phyloP scores from a whole-genome alignment of 1,140 invertebrate genomes.

The Drosophila lacertosa region DNA sequence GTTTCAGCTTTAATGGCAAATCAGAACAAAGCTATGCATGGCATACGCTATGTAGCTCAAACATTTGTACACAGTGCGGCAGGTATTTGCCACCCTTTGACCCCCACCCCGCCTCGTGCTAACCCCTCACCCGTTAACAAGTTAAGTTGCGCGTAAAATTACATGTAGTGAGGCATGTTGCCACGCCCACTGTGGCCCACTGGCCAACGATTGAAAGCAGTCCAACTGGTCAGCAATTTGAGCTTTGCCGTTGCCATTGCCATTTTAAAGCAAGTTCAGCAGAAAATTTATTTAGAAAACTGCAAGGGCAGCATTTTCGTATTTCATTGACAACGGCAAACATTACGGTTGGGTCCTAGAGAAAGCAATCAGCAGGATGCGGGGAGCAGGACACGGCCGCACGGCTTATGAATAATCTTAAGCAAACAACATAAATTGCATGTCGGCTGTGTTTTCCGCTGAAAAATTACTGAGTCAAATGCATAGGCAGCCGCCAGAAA shows the following conservation, averaged over 20 bases:
- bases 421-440: slow-evolving; percentile 82
- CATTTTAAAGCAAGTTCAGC: slow-evolving; percentile 76
- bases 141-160: slow-evolving; percentile 82
- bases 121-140: slow-evolving; percentile 54
- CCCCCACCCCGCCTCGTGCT: background rate
- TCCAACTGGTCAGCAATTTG: slow-evolving; percentile 75
- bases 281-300: slow-evolving; percentile 77
- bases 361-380: slow-evolving; percentile 23
- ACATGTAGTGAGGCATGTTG: slow-evolving; percentile 76
- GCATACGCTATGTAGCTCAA: slow-evolving; percentile 72
- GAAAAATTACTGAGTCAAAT: slow-evolving; percentile 78
- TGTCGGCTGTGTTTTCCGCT: slow-evolving; percentile 56
- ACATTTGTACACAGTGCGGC: slow-evolving; percentile 58
- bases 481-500: slow-evolving; percentile 48
- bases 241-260: slow-evolving; percentile 38
- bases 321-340: slow-evolving; percentile 69
- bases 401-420: slow-evolving; percentile 74
- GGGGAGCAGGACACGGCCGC: background rate
- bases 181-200: slow-evolving; percentile 38
- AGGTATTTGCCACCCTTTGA: background rate
- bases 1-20: slow-evolving; percentile 70
- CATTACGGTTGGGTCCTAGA: background rate
- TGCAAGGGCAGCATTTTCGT: slow-evolving; percentile 69
- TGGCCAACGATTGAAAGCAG: slow-evolving; percentile 4
- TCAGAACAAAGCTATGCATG: slow-evolving; percentile 63